phyloP scores from a whole-genome alignment of 2,113 vertebrate species.

The Hippocampus barbouri region DNA sequence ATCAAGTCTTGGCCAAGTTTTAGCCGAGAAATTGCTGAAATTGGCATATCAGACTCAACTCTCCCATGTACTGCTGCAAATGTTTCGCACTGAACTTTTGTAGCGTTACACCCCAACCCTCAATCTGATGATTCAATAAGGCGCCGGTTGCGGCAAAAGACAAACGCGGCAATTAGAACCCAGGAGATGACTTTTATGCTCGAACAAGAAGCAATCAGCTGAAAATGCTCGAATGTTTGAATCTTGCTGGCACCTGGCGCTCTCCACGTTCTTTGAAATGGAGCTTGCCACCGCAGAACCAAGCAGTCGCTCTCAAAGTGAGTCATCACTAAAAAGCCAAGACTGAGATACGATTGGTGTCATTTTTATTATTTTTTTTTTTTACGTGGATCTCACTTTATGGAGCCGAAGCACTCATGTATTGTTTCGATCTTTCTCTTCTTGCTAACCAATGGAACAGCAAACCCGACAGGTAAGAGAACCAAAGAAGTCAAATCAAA shows the following conservation, averaged over 20 bases:
- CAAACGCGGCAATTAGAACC: constrained; percentile 49
- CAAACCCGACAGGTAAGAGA: constrained; percentile 99
- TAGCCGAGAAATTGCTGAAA: background rate
- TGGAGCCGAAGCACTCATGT: constrained; percentile 60
- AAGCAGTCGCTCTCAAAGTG: constrained; percentile 12
- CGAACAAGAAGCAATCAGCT: constrained; percentile 60
- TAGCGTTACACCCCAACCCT: background rate
- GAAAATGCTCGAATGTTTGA: constrained; percentile 39
- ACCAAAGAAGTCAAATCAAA: constrained; percentile 15
- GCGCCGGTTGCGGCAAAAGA: constrained; percentile 14
- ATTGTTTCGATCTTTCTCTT: constrained; percentile 73
- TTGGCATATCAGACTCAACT: background rate
- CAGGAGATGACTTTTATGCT: constrained; percentile 55
- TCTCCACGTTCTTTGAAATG: constrained; percentile 42
- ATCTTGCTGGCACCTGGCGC: constrained; percentile 61
- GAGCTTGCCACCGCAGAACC: constrained; percentile 58
- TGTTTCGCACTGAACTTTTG: background rate
- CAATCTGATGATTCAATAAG: background rate
- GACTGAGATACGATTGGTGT: constrained; percentile 40
- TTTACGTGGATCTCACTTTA: background rate
- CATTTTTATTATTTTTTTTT: constrained; percentile 25
- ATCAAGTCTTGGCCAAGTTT: background rate
- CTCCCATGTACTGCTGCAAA: background rate
- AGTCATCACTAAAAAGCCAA: constrained; percentile 13
- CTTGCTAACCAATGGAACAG: constrained; percentile 93